Evolutionary conservation across 2,888 invertebrate species (phyloP).

Genomic region (Phorcus lineatus): DNA sequence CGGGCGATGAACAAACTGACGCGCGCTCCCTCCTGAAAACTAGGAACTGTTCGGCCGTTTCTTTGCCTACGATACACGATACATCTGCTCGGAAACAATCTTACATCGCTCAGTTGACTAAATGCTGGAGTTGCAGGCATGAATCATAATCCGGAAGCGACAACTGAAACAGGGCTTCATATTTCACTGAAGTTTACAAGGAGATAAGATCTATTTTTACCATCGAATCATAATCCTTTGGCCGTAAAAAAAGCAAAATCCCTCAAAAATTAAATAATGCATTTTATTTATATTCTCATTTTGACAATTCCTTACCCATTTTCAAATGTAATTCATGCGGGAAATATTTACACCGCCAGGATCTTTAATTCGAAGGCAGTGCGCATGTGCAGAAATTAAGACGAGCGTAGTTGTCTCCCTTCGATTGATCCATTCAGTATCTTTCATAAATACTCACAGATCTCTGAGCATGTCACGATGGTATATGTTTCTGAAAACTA

Average conservation of each 20-base stretch:
- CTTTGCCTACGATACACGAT: not conserved
- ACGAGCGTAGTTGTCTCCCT: not conserved
- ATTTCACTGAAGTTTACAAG: not conserved
- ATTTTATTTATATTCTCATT: no score
- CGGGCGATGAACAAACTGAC: no score
- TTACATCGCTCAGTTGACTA: not conserved
- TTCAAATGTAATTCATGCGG: not conserved
- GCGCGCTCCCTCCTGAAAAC: not conserved
- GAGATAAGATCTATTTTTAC: no score
- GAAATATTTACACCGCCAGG: slow-evolving; percentile 2
- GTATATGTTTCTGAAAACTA: no score
- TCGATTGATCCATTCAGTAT: not conserved
- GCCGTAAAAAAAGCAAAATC: no score
- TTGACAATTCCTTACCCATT: not conserved
- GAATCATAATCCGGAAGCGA: slow-evolving; percentile 11
- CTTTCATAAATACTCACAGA: no score
- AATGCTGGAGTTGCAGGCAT: not conserved
- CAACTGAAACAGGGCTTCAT: slow-evolving; percentile 2
- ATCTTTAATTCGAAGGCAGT: not conserved
- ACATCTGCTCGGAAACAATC: not conserved
- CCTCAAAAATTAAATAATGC: no score
- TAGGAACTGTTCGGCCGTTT: not conserved
- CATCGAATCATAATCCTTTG: no score
- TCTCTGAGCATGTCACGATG: no score
- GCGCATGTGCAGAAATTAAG: not conserved